Base-by-base conservation (phyloP, 2,888 invertebrate species). In the Pyralis farinalis region DNA sequence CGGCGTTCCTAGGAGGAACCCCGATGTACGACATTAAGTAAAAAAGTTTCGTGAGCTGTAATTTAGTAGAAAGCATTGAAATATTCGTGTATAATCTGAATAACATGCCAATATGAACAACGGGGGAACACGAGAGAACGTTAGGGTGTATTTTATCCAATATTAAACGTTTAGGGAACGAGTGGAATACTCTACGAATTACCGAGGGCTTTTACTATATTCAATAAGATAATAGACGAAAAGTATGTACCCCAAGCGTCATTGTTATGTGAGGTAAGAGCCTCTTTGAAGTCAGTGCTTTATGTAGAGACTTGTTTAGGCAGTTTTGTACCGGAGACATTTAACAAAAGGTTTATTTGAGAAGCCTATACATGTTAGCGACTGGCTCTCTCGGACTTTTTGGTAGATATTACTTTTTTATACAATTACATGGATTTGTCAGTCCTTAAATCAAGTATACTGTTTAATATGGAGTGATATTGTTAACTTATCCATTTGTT, bases 41-140 rank as follows among this genome's bases (percentile, higher is more conserved):
- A 83, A 85, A 84, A 80, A 81, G 76, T 81, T 79, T 69, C 84
- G 83, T 84, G 80, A 73, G 77, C 78, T 81, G 83, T 87, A 87
- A 88, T 88, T 88, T 87, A 84, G 84, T 86, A 87, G 84, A 88
- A 85, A 87, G 87, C 88, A 86, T 87, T 86, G 88, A 87, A 87
- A 86, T 86, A 86, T 87, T 87, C 87, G 85, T 88, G 87, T 87
- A 82, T 87, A 87, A 86, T 88, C 85, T 84, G 83, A 86, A 87
- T 87, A 88, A 87, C 88, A 88, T 88, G 86, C 81, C 84, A 78
- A 88, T 87, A 88, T 88, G 87, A 87, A 85, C 86, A 84, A 80
- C 87, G 84, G 82, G 84, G 86, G 86, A 85, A 80, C 80, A 80
- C 71, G 67, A 58, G 55, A 68, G 65, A 72, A 78, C 84, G 78